phyloP scores from a whole-genome alignment of 2,797 vertebrate species.

The Iguana delicatissima region DNA sequence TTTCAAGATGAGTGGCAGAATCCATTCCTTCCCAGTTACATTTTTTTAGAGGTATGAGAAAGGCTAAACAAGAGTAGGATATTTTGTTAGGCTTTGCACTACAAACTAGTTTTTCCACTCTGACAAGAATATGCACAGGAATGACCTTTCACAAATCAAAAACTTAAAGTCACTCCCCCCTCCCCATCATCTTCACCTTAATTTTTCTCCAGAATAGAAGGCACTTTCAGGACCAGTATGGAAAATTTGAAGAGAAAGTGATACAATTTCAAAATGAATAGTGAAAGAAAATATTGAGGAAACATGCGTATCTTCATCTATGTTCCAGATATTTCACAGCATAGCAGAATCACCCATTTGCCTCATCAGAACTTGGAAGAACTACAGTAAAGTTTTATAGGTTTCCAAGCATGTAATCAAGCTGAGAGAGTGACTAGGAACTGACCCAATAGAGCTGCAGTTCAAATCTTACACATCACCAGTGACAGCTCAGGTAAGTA shows the following conservation, averaged over 20 bases:
- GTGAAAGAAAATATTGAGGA: slow-evolving; percentile 60
- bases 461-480: slow-evolving; percentile 49
- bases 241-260: slow-evolving; percentile 7
- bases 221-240: neutral
- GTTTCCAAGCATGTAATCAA: slow-evolving; percentile 33
- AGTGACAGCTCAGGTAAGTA: slow-evolving; percentile 41
- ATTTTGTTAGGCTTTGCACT: neutral
- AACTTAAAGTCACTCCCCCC: neutral
- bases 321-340: slow-evolving; percentile 41
- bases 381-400: slow-evolving; percentile 44
- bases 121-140: neutral
- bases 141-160: neutral
- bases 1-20: neutral
- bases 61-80: neutral
- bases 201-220: neutral
- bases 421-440: slow-evolving; percentile 41
- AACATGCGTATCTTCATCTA: slow-evolving; percentile 54
- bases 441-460: slow-evolving; percentile 36
- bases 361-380: slow-evolving; percentile 24
- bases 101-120: neutral
- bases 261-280: slow-evolving; percentile 52
- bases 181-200: neutral
- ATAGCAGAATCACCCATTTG: slow-evolving; percentile 55
- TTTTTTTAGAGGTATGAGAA: slow-evolving; percentile 51
- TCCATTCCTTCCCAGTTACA: neutral